Base-by-base conservation (phyloP, 2,113 vertebrate genomes). In the Tachuris rubrigastra region DNA sequence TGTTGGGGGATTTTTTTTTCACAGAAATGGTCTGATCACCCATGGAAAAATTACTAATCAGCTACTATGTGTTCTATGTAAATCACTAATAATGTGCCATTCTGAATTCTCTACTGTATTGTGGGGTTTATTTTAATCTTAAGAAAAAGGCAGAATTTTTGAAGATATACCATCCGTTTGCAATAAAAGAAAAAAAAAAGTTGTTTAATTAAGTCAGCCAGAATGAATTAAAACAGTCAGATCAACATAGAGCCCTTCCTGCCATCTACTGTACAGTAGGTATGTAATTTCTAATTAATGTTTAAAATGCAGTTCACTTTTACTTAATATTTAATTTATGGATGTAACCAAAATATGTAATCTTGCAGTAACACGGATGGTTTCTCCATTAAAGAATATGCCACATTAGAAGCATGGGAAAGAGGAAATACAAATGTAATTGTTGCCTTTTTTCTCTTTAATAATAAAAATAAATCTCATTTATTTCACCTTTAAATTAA, bases 251-350 rank as follows among this genome's bases (percentile, higher is more conserved):
- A 96, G 28, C 27, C 52, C 82, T 96, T 96, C 90, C 59, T 96
- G 63, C 74, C 46, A 96, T 72, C 72, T 73, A 80, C 42, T 90
- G 10, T 93, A 85, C 67, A 46, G 39, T 67, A 96, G 92, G 63
- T 91, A 85, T 88, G 74, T 60, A 68, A 93, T 96, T 95, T 97
- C 93, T 94, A 97, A 97, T 98, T 95, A 97, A 97, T 96, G 58
- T 96, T 97, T 97, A 93, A 98, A 97, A 93, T 95, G 56, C 74
- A 85, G 39, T 90, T 97, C 91, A 73, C 93, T 96, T 98, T 85
- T 93, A 96, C 76, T 95, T 97, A 74, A 94, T 97, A 95, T 96
- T 97, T 98, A 96, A 98, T 98, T 98, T 95, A 95, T 94, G 95
- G 47, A 41, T 95, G 76, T 96, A 96, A 92, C 94, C 46, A 94